phyloP scores from a whole-genome alignment of 2,888 invertebrate species.

The Aricia artaxerxes region DNA sequence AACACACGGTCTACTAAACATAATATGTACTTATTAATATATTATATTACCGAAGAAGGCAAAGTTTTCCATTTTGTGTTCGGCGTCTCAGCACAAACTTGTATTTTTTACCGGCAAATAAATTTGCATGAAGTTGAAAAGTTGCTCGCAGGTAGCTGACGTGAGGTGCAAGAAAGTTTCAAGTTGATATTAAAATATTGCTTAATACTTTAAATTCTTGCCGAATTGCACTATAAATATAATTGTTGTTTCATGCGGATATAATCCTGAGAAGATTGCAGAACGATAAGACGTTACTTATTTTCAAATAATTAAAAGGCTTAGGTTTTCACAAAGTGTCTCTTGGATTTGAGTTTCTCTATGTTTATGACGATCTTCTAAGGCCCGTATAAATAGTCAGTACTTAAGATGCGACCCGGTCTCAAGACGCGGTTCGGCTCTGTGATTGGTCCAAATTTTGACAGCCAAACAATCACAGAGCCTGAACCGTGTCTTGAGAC shows the following conservation, averaged over 20 bases:
- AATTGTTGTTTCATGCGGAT: neutral
- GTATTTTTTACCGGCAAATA: constrained; percentile 50
- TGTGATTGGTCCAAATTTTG: too few species aligned
- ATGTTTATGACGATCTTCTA: too few species aligned
- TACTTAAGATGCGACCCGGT: too few species aligned
- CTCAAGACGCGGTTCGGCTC: too few species aligned
- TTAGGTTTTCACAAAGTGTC: too few species aligned
- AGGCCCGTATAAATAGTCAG: too few species aligned
- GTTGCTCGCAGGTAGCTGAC: constrained; percentile 35
- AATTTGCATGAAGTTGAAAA: constrained; percentile 48
- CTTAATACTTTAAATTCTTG: constrained; percentile 18
- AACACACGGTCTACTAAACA: neutral
- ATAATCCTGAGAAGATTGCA: neutral
- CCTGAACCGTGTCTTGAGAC: too few species aligned
- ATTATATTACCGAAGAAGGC: constrained; percentile 61
- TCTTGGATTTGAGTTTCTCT: too few species aligned
- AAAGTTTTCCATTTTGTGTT: constrained; percentile 59
- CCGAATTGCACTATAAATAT: neutral
- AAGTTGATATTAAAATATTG: constrained; percentile 31
- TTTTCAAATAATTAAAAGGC: too few species aligned
- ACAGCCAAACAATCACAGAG: too few species aligned
- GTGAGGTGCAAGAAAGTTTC: constrained; percentile 1
- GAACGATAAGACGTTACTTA: too few species aligned
- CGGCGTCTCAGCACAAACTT: constrained; percentile 46
- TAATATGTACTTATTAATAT: constrained; percentile 34